These are phyloP conservation scores for Kobus ellipsiprymnus DNA, from an alignment of 2,113 vertebrate species.

Conservation along the genomic window DNA sequence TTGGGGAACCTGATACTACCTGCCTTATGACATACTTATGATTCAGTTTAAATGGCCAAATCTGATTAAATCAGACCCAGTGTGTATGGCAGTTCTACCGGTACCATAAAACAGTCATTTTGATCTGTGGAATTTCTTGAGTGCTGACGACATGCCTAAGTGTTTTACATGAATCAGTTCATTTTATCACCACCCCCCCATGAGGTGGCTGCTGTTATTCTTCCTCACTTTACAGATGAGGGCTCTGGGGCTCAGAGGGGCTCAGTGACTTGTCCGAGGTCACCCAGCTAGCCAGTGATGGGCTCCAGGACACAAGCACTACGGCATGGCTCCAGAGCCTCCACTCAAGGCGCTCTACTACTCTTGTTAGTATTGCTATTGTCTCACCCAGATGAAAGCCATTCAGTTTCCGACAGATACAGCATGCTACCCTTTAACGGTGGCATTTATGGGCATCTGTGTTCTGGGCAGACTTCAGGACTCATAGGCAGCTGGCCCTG, in stretches of 20 bases:
- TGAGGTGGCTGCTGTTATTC: background rate
- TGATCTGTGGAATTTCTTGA: background rate
- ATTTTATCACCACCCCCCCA: background rate
- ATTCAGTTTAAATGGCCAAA: background rate
- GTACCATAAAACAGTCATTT: background rate
- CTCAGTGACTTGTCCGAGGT: background rate
- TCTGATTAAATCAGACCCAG: background rate
- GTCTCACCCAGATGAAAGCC: background rate
- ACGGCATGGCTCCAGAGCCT: background rate
- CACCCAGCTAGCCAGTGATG: background rate
- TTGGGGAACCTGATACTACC: background rate
- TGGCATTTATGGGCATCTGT: background rate
- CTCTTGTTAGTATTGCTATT: fast-evolving
- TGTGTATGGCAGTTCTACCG: background rate
- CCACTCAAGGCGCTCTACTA: fast-evolving
- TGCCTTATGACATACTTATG: background rate
- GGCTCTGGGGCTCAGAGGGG: background rate
- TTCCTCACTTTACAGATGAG: background rate
- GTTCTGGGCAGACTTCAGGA: background rate
- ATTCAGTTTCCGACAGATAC: background rate
- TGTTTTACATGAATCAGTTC: background rate
- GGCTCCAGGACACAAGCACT: background rate
- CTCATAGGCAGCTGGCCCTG: background rate
- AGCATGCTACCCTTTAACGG: background rate
- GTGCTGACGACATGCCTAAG: background rate